Evolutionary conservation across 2,113 vertebrate species (phyloP).

Genomic region (Microcebus tavaratra): DNA sequence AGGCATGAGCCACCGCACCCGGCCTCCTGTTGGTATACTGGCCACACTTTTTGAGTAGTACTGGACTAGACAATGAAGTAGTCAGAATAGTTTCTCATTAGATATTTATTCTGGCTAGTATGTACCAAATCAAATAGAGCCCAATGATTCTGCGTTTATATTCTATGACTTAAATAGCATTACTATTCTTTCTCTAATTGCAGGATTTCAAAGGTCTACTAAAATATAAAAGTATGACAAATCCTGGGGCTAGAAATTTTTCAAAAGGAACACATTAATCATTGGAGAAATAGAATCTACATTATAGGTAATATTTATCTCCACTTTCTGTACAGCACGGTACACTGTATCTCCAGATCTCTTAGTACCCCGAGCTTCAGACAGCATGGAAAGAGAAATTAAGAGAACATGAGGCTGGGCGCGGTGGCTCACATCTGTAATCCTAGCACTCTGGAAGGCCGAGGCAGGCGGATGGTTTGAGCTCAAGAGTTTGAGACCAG

Average conservation of each 20-base stretch:
- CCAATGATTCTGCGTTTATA: neutral
- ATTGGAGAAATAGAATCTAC: neutral
- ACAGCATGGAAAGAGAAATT: conserved; percentile 31
- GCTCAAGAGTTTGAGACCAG: too few relatives aligned
- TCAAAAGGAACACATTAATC: conserved; percentile 2
- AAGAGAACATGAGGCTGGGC: neutral
- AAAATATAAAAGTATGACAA: conserved; percentile 20
- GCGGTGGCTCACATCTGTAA: too few relatives aligned
- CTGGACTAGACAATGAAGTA: neutral
- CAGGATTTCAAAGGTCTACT: conserved; percentile 31
- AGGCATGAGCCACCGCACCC: too few relatives aligned
- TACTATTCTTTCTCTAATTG: conserved; percentile 6
- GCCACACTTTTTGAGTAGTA: neutral
- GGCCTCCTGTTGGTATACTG: neutral
- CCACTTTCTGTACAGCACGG: conserved; percentile 45
- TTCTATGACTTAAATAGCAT: conserved; percentile 13
- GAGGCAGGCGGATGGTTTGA: too few relatives aligned
- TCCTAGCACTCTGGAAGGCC: too few relatives aligned
- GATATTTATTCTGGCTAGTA: neutral
- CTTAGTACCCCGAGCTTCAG: conserved; percentile 2
- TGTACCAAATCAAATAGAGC: neutral
- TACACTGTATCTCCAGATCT: conserved; percentile 7
- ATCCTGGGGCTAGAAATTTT: conserved; percentile 33
- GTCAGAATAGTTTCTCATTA: conserved; percentile 13
- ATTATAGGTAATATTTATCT: neutral